A percentile compares a stretch with the other conserved stretches of the same genome.
These are phyloP conservation scores for Zygogramma bicolorata DNA, from an alignment of 2,888 invertebrate genomes.

Conservation along the genomic window DNA sequence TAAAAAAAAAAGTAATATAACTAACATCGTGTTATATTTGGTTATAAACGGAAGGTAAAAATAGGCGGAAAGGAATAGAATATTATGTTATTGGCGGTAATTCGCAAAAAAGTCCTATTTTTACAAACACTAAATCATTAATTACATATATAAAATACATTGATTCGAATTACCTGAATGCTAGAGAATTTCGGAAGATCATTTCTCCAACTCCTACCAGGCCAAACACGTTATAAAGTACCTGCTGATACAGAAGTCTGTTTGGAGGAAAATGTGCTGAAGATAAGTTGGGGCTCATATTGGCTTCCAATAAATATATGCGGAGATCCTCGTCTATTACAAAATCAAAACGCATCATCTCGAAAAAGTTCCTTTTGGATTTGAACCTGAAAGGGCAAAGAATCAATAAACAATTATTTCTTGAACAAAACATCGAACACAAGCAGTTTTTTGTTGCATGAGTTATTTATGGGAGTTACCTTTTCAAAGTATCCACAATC, in stretches of 20 bases:
- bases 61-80: too few relatives aligned
- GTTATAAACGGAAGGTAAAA: too few relatives aligned
- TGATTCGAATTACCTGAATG: constrained; percentile 62
- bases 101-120: too few relatives aligned
- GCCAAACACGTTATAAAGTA: constrained; percentile 85
- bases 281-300: constrained; percentile 98
- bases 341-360: constrained; percentile 95
- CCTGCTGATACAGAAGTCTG: constrained; percentile 90
- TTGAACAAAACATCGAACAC: background rate
- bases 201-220: constrained; percentile 80
- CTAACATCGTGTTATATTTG: too few relatives aligned
- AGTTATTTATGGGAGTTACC: constrained; percentile 47
- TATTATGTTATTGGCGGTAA: too few relatives aligned
- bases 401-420: background rate
- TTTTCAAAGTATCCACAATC: constrained; percentile 73
- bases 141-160: too few relatives aligned
- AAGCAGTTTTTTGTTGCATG: background rate
- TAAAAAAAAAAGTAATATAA: too few relatives aligned
- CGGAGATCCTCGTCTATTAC: constrained; percentile 88
- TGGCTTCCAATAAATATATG: constrained; percentile 93
- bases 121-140: too few relatives aligned
- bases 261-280: constrained; percentile 94
- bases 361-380: constrained; percentile 84
- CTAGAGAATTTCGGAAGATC: constrained; percentile 64
- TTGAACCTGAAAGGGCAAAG: constrained; percentile 60